phyloP scores from a whole-genome alignment of 1,140 invertebrate species.

The Drosophila neocordata region DNA sequence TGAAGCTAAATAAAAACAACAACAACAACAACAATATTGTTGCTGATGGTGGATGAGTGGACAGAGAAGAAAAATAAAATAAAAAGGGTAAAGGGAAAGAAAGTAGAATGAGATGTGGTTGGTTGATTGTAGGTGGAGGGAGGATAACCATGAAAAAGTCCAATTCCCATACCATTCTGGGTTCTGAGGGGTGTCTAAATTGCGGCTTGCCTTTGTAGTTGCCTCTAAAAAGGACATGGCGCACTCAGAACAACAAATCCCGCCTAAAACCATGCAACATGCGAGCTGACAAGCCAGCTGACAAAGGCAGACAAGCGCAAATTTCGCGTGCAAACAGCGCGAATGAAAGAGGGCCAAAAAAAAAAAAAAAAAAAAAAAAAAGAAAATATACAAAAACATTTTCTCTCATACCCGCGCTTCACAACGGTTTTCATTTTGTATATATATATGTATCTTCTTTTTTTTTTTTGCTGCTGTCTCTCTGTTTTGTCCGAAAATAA shows the following conservation, averaged over 20 bases:
- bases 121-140: background rate
- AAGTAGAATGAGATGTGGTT: background rate
- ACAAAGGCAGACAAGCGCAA: constrained; percentile 80
- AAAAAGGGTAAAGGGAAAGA: too few species aligned
- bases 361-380: too few species aligned
- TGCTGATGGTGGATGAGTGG: too few species aligned
- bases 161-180: constrained; percentile 36
- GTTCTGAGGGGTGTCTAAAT: constrained; percentile 51
- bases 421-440: background rate
- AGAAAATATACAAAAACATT: constrained; percentile 21
- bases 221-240: constrained; percentile 34
- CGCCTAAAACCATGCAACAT: constrained; percentile 80
- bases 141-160: constrained; percentile 35
- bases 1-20: constrained; percentile 37
- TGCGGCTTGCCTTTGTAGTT: constrained; percentile 74
- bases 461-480: too few species aligned
- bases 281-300: constrained; percentile 79
- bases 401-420: constrained; percentile 4
- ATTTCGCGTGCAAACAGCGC: constrained; percentile 77
- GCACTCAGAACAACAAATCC: constrained; percentile 64
- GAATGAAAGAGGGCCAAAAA: constrained; percentile 29
- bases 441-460: too few species aligned
- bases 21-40: constrained; percentile 12
- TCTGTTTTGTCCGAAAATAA: constrained; percentile 42
- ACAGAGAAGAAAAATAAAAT: background rate